Evolutionary conservation across 2,797 vertebrate genomes (phyloP).

Genomic region (Macropodus opercularis): DNA sequence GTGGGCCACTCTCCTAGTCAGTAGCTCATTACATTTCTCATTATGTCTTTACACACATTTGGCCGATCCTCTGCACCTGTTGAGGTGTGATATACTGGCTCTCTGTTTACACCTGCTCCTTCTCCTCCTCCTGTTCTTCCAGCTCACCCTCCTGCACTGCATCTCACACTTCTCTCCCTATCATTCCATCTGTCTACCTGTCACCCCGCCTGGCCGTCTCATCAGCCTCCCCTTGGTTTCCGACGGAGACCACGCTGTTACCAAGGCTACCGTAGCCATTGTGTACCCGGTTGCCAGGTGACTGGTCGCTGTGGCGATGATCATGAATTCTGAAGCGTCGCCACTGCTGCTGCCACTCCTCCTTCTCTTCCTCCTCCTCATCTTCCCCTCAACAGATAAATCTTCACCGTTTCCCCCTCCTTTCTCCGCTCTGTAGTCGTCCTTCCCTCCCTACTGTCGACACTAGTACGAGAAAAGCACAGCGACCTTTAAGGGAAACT

Average conservation of each 20-base stretch:
- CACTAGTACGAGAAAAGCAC: constrained; percentile 59
- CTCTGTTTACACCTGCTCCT: constrained; percentile 67
- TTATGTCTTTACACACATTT: constrained; percentile 72
- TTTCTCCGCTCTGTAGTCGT: constrained; percentile 33
- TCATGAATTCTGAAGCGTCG: constrained; percentile 76
- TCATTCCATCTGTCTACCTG: constrained; percentile 75
- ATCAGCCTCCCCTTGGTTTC: constrained; percentile 47
- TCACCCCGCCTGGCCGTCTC: constrained; percentile 50
- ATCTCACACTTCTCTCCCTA: constrained; percentile 64
- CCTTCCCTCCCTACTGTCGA: constrained; percentile 55
- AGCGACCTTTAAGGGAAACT: constrained; percentile 72
- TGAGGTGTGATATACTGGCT: constrained; percentile 72
- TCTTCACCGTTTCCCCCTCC: constrained; percentile 55
- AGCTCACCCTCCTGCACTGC: constrained; percentile 49
- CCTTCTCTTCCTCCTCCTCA: constrained; percentile 25
- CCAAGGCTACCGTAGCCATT: constrained; percentile 83
- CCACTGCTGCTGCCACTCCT: constrained; percentile 33
- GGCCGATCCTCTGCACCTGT: constrained; percentile 68
- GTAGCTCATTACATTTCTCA: constrained; percentile 74
- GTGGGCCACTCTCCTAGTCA: constrained; percentile 49
- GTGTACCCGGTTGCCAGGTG: constrained; percentile 87
- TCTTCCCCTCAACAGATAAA: constrained; percentile 73
- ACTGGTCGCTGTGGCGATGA: constrained; percentile 81
- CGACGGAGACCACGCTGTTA: constrained; percentile 75
- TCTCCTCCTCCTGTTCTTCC: constrained; percentile 45